Base-by-base conservation (phyloP, 2,797 vertebrate species). In the Cuculus canorus region DNA sequence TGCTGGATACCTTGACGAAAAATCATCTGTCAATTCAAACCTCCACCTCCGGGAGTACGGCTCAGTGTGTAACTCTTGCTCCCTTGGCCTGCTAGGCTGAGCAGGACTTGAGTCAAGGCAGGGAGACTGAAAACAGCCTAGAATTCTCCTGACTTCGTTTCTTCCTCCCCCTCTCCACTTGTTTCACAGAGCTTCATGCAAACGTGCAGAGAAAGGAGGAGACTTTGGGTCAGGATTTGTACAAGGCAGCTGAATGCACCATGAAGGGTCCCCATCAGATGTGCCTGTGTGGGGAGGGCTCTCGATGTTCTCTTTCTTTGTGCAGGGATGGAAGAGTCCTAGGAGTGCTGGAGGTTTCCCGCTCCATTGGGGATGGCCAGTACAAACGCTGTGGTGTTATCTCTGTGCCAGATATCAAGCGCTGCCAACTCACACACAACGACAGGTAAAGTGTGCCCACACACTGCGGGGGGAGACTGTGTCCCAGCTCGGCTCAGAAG, bases 341-440 rank as follows among this genome's bases (percentile, higher is more conserved):
- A 11, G 99, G 99, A 0, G 98, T 99, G 84, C 98, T 99, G 70
- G 99, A 99, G 90, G 99, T 99, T 37, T 99, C 99, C 3, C 99
- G 99, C 8, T 99, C 99, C 63, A 98, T 99, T 2, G 99, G 99
- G 24, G 99, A 99, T 11, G 99, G 99, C 39, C 99, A 99, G 97
- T 99, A 99, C 97, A 99, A 99, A 81, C 99, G 99, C 90, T 99
- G 98, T 3, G 99, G 99, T 2, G 99, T 99, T 32, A 99, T 99
- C 28, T 99, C 98, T 2, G 98, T 98, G 45, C 99, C 99, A 3
- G 99, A 99, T 72, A 97, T 99, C 95, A 98, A 98, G 94, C 98
- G 99, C 95, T 99, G 98, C 95, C 98, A 98, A 54, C 98, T 99
- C 90, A 98, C 98, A 5, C 94, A 96, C 84, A 99, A 98, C 4